Evolutionary conservation across 2,113 vertebrate species (phyloP), one percentile per base, ranked within the genome.

Genomic region (Zosterops pallidus): DNA sequence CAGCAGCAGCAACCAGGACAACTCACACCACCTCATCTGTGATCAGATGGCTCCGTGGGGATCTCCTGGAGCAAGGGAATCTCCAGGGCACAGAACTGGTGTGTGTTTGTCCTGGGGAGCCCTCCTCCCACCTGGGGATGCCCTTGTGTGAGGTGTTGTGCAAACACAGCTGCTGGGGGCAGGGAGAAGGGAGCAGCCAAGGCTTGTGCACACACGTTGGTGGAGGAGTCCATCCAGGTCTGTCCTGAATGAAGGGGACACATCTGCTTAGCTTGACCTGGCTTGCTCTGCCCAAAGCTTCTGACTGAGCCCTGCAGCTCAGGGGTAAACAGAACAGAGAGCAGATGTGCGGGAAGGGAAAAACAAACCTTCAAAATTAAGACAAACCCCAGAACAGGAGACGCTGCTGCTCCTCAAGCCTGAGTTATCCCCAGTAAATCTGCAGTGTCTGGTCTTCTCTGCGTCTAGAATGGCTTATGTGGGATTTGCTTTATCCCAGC

Each of bases 111-210:
- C 33, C 49, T 20, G 29, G 29, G 52, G 69, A 82, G 79, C 50
- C 56, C 50, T 84, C 17, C 42, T 76, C 71, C 67, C 46, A 62
- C 24, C 55, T 7, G 28, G 4, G 1, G 63, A 46, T 39, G 44
- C 55, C 68, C 46, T 72, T 3, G 1, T 26, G 60, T 68, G 18
- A 60, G 39, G 24, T 41, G 53, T 9, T 59, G 31, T 41, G 64
- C 69, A 82, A 91, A 76, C 84, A 75, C 56, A 95, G 70, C 70
- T 96, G 91, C 78, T 63, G 49, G 44, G 39, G 70, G 39, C 63
- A 44, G 62, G 74, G 49, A 90, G 70, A 22, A 79, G 2, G 0
- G 2, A 50, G 74, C 39, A 33, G 53, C 62, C 41, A 7, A n/a
- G 46, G 68, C 46, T 64, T 56, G 64, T 29, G 55, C 46, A 29